A percentile compares a stretch with the other conserved stretches of the same genome.
Evolutionary conservation across 2,888 invertebrate genomes (phyloP).

Genomic region (Biston betularia): DNA sequence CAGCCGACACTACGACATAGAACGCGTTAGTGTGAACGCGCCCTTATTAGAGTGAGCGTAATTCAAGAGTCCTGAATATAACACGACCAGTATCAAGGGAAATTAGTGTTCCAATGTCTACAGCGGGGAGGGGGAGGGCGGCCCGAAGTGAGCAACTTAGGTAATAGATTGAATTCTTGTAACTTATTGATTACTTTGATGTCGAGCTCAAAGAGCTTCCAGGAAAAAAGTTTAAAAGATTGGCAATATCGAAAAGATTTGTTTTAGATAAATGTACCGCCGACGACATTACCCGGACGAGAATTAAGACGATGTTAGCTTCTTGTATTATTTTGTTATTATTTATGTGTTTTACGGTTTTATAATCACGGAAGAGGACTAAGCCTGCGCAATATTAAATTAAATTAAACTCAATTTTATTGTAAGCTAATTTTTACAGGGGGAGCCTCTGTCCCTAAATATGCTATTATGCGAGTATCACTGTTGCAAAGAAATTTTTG

Average conservation of each 20-base stretch:
- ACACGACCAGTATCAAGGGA: slow-evolving; percentile 24
- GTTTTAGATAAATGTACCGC: neutral
- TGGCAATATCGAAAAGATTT: slow-evolving; percentile 2
- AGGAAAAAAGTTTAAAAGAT: slow-evolving; percentile 7
- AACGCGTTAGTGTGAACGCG: neutral
- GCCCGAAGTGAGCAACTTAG: slow-evolving; percentile 2
- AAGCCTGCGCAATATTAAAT: no score
- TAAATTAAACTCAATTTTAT: no score
- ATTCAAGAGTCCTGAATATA: slow-evolving; percentile 8
- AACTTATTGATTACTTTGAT: slow-evolving; percentile 20
- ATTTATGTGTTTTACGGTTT: neutral
- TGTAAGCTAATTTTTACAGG: neutral
- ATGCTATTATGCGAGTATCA: no score
- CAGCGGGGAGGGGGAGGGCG: slow-evolving; percentile 4
- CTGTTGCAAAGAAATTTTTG: no score
- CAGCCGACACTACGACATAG: neutral
- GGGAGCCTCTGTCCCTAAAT: no score
- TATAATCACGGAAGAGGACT: no score
- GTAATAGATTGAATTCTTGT: slow-evolving; percentile 19
- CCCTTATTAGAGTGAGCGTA: slow-evolving; percentile 1
- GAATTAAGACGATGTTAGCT: neutral
- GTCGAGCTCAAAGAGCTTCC: slow-evolving; percentile 3
- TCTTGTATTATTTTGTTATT: neutral
- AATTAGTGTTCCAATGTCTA: slow-evolving; percentile 23
- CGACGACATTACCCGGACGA: neutral